Evolutionary conservation across 2,888 invertebrate species (phyloP), one percentile per base, ranked within the genome.

Genomic region (Leptogaster cylindrica): DNA sequence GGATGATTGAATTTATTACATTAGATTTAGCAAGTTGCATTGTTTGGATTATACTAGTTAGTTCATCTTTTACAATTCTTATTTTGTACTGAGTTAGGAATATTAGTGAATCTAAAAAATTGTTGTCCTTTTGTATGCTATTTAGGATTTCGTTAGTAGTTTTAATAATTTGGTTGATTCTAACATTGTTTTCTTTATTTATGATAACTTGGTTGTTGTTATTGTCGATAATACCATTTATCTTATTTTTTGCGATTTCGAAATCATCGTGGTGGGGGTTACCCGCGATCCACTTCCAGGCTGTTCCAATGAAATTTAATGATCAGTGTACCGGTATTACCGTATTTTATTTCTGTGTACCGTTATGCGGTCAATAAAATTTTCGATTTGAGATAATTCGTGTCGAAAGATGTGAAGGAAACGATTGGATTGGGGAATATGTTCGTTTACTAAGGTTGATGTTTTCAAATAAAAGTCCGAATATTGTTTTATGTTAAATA

Each of bases 21-120:
- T 63, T 63, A 7, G 44, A 41, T 27, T 63, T 63, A 1, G 48
- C 64, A 48, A 64, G n/a, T 48, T 64, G 48, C 10, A 64, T 64
- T 27, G 64, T 12, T 2, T 64, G 48, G 5, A 48, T 48, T 3
- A 51, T 36, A 14, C 25, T 50, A 20, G 36, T 4, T 2, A 2
- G 8, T 16, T 50, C 50, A 50, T 65, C 50, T 65, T 65, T 65
- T 0, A 65, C 18, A n/a, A 65, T 20, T 65, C 41, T 33, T 3
- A 41, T 7, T 41, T 41, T 41, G 14, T 12, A 41, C 18, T 41
- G 41, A 4, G 18, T 14, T 6, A 14, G 14, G 4, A 41, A 41
- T 14, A 12, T 18, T 41, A 41, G 41, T 8, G 14, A 14, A 8
- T 16, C 8, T 41, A 16, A 14, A 41, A 41, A 41, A 41, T 14